phyloP scores from a whole-genome alignment of 2,797 vertebrate species.

The Antennarius maculatus region DNA sequence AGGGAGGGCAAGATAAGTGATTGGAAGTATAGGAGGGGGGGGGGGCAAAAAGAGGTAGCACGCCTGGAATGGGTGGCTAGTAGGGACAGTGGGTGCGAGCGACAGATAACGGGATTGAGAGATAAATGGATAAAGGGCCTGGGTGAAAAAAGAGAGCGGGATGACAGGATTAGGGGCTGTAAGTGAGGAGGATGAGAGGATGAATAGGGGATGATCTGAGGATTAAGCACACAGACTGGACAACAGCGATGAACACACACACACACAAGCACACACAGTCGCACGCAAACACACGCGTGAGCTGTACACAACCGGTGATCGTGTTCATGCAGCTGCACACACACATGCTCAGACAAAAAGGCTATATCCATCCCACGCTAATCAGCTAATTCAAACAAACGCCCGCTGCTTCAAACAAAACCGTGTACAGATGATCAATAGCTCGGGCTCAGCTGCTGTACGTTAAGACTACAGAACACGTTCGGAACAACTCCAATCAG shows the following conservation, averaged over 20 bases:
- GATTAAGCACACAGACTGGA: conserved; percentile 75
- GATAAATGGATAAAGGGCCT: conserved; percentile 76
- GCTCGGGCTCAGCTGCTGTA: neutral
- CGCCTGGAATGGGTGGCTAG: neutral
- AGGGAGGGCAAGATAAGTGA: conserved; percentile 57
- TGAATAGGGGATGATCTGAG: conserved; percentile 81
- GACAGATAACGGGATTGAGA: conserved; percentile 74
- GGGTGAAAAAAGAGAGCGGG: conserved; percentile 61
- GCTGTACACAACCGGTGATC: conserved; percentile 60
- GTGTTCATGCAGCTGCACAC: conserved; percentile 9
- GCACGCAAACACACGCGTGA: conserved; percentile 56
- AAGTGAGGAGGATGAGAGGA: conserved; percentile 81
- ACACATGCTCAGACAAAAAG: conserved; percentile 40
- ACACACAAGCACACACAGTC: conserved; percentile 55
- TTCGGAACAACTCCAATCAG: conserved; percentile 1
- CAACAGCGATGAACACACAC: conserved; percentile 66
- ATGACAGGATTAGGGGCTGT: conserved; percentile 80
- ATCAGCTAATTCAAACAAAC: conserved; percentile 44
- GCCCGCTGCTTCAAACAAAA: conserved; percentile 26
- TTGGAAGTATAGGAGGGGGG: conserved; percentile 16
- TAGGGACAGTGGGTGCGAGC: conserved; percentile 56
- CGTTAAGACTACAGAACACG: neutral
- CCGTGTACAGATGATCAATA: conserved; percentile 29
- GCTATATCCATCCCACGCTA: conserved; percentile 19
- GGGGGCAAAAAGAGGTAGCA: conserved; percentile 29